Evolutionary conservation across 53 echinoderm and acorn worm species (phyloP), one percentile per base, ranked within the genome.

Genomic region (Hippasteria phrygiana): DNA sequence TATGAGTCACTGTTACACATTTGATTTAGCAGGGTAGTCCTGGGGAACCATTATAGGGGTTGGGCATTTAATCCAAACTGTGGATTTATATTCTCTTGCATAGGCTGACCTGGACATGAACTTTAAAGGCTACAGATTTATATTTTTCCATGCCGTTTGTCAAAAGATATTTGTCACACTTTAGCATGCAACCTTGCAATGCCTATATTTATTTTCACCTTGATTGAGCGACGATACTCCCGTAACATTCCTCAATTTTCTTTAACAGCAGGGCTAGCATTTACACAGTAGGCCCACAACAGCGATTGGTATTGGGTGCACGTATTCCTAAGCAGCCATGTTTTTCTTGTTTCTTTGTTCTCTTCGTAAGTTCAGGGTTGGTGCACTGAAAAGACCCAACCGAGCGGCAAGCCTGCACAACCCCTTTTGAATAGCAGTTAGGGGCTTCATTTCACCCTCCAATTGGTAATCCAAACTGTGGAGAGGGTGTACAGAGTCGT

Each of bases 391-490:
- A 48, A 26, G 85, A 71, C 47, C 85, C 71, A 51, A 3, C 65
- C 65, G 31, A 31, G 85, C 71, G n/a, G 71, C 85, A 53, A 50
- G 50, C 0, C 69, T 35, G 51, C 37, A 11, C 53, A 54, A 85
- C 70, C 71, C 75, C 28, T 70, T 85, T 69, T 85, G 47, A 85
- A 85, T 85, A 71, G 85, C 46, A 22, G n/a, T 5, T 26, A 65
- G 71, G 69, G 65, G 71, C 85, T 85, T 53, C 51, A 85, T 71
- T 85, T 85, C 70, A 85, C 85, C 71, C 85, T 85, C 71, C 35
- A 27, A 69, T 71, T 85, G 85, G 65, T 71, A 64, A 70, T 85
- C 50, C 48, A 85, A 85, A 85, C 85, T 85, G 8, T 32, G 24
- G 70, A 41, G 62, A 69, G 42, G 79, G 71, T 46, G 70, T 31